A percentile compares a stretch with the other conserved stretches of the same genome.
Conservation (phyloP, 2,113 vertebrate species). For the Hylia prasina region DNA sequence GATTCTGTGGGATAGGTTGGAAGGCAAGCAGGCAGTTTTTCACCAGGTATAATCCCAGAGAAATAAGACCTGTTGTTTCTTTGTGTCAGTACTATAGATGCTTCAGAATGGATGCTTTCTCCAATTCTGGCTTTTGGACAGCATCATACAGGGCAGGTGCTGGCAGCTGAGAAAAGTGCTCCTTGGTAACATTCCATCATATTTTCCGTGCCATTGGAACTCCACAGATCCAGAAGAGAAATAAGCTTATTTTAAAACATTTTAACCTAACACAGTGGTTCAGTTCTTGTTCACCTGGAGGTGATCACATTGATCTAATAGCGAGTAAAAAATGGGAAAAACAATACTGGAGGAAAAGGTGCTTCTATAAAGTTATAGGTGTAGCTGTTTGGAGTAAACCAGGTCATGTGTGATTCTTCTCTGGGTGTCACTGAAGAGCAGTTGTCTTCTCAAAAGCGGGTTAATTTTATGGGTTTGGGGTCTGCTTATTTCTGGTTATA, state of each 20-base stretch:
- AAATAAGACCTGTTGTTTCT: background rate
- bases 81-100: background rate
- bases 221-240: background rate
- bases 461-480: background rate
- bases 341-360: background rate
- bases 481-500: background rate
- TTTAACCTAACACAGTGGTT: background rate
- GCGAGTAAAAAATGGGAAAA: background rate
- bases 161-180: background rate
- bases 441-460: background rate
- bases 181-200: background rate
- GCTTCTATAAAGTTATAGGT: accelerated
- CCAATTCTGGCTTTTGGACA: background rate
- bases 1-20: background rate
- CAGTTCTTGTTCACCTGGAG: background rate
- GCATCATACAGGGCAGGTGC: background rate
- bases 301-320: background rate
- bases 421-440: background rate
- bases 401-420: background rate
- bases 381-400: background rate
- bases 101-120: background rate
- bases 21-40: background rate
- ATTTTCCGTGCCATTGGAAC: background rate
- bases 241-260: background rate
- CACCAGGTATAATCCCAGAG: background rate